Evolutionary conservation across 2,888 invertebrate species (phyloP), one percentile per base, ranked within the genome.

Genomic region (Seira ritae): DNA sequence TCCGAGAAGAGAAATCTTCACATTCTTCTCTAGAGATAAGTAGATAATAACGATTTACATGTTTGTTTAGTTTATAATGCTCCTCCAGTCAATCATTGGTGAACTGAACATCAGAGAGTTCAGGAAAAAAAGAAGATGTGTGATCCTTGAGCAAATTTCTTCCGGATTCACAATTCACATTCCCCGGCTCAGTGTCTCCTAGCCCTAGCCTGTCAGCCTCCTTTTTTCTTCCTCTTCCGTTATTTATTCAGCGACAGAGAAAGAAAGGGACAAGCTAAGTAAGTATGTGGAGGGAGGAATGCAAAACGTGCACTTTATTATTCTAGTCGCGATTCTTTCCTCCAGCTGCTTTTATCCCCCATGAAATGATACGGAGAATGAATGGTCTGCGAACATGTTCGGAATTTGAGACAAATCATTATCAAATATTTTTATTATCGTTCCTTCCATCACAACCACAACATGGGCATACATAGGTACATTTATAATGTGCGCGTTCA

Each of bases 241-340:
- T 73, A 65, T 73, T 24, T 20, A 73, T 73, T 73, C 73, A 31
- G 37, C 2, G 8, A 31, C n/a, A 31, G 8, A 31, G 31, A 31
- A 31, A 12, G 37, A 73, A 73, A 15, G 65, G 73, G 73, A 23
- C 62, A 24, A 73, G 31, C 2, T 31, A 31, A 4, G 31, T 31
- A 31, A 8, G n/a, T n/a, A n/a, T 31, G 73, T 19, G 2, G 74
- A 74, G 23, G 74, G 50, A 66, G 23, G 74, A 66, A 74, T 66
- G 74, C 65, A 65, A 66, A 74, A 42, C 37, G 66, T 65, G 62
- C 66, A 74, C 42, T 74, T 46, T 67, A 67, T 74, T 74, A 74
- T 74, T 74, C 46, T 74, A n/a, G 74, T 74, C 74, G 46, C 46
- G 23, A n/a, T 42, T 67, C 23, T 20, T 12, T 24, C 20, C 68